phyloP scores from a whole-genome alignment of 2,888 invertebrate genomes.

The Trypoxylon attenuatum region DNA sequence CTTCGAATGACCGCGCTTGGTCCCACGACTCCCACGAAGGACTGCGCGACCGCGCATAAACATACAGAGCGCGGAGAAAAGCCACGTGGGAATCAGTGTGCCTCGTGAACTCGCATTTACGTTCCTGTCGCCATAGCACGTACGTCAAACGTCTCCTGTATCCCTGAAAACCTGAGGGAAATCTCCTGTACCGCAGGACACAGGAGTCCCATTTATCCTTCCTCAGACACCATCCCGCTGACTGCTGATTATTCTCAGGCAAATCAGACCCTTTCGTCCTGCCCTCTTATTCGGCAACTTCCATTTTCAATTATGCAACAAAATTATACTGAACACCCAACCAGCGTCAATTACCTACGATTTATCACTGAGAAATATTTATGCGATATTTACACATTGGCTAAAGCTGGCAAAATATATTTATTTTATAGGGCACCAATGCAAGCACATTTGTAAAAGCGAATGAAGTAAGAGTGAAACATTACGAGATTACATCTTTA shows the following conservation, averaged over 20 bases:
- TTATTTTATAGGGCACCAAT: no score
- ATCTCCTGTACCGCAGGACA: slow-evolving; percentile 66
- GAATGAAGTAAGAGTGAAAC: not conserved
- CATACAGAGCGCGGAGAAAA: slow-evolving; percentile 15
- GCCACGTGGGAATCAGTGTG: slow-evolving; percentile 40
- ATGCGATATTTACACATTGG: no score
- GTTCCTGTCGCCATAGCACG: slow-evolving; percentile 36
- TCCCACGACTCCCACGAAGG: slow-evolving; percentile 35
- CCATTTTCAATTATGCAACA: slow-evolving; percentile 4
- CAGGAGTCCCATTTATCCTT: slow-evolving; percentile 69
- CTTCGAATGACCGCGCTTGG: slow-evolving; percentile 39
- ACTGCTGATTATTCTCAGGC: slow-evolving; percentile 34
- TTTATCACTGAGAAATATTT: no score
- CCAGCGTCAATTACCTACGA: no score
- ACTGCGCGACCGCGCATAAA: slow-evolving; percentile 9
- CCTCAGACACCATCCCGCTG: slow-evolving; percentile 29
- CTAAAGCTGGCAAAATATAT: no score
- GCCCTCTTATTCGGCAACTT: slow-evolving; percentile 6
- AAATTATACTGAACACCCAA: no score
- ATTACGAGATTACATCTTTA: not conserved
- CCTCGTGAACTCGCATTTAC: slow-evolving; percentile 44
- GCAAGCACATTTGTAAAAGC: not conserved
- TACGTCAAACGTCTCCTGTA: slow-evolving; percentile 63
- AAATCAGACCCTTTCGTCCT: slow-evolving; percentile 24
- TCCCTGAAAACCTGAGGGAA: slow-evolving; percentile 71